These are phyloP conservation scores for Aspidapion aeneum DNA, from an alignment of 2,888 invertebrate genomes.

Conservation along the genomic window DNA sequence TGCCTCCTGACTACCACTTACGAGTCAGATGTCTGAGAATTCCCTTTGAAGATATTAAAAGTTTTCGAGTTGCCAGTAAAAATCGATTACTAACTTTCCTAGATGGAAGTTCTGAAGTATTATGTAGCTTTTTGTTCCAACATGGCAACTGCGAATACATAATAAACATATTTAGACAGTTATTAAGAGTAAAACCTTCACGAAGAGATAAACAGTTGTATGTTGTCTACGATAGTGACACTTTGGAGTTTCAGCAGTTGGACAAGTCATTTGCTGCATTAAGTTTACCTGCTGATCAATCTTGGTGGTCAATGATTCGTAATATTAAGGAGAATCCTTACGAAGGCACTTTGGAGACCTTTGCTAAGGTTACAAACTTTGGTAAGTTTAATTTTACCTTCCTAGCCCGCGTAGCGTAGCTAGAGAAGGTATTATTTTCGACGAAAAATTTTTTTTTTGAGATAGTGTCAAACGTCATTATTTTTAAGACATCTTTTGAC, in stretches of 20 bases:
- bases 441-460: too few species aligned
- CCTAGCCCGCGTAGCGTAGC: too few species aligned
- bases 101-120: conserved; percentile 66
- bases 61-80: conserved; percentile 54
- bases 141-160: conserved; percentile 82
- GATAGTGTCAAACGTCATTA: too few species aligned
- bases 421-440: too few species aligned
- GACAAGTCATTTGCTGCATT: conserved; percentile 85
- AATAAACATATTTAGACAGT: conserved; percentile 58
- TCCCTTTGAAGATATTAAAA: conserved; percentile 61
- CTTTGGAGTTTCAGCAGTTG: conserved; percentile 63
- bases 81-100: conserved; percentile 55
- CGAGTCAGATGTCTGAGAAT: conserved; percentile 54
- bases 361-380: conserved; percentile 82
- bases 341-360: conserved; percentile 79
- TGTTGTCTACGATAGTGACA: conserved; percentile 66
- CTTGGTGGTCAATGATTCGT: conserved; percentile 62
- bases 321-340: conserved; percentile 69
- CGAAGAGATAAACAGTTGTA: conserved; percentile 69
- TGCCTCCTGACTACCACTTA: conserved; percentile 45
- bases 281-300: conserved; percentile 72
- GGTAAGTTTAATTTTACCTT: too few species aligned
- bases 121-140: conserved; percentile 83
- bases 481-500: too few species aligned
- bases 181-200: conserved; percentile 63